These are phyloP conservation scores for Drosophila eugracilis DNA, from an alignment of 1,140 invertebrate species.

Conservation along the genomic window DNA sequence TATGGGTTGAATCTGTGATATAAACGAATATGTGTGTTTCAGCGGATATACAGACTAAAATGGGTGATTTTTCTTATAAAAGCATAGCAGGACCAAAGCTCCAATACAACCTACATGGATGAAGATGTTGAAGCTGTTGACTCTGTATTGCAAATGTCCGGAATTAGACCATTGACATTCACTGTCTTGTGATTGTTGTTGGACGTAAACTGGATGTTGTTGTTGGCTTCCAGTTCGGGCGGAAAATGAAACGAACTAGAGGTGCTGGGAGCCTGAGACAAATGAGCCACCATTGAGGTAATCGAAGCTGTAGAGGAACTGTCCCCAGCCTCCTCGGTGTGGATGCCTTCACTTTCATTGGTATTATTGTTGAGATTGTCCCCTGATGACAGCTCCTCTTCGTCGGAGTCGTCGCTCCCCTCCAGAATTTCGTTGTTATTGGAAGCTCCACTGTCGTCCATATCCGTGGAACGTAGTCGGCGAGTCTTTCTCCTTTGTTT, in stretches of 20 bases:
- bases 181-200: conserved; percentile 41
- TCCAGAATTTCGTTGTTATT: conserved; percentile 42
- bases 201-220: conserved; percentile 56
- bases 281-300: conserved; percentile 72
- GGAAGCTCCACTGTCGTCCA: conserved; percentile 22
- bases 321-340: conserved; percentile 2
- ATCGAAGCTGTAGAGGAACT: conserved; percentile 40
- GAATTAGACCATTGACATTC: conserved; percentile 41
- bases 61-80: neutral
- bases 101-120: conserved; percentile 26
- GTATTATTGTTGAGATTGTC: conserved; percentile 9
- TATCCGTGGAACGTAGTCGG: conserved; percentile 13
- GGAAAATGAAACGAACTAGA: conserved; percentile 46
- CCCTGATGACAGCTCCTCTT: neutral
- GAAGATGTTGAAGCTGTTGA: conserved; percentile 45
- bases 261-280: conserved; percentile 64
- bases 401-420: conserved; percentile 7
- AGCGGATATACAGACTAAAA: conserved; percentile 3
- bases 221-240: conserved; percentile 47
- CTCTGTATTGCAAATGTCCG: conserved; percentile 37
- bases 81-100: neutral
- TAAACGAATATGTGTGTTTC: neutral
- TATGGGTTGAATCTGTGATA: too few species aligned
- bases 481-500: conserved; percentile 34
- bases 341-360: conserved; percentile 1